Evolutionary conservation across 2,888 invertebrate genomes (phyloP), one percentile per base, ranked within the genome.

Genomic region (Cerastis leucographa): DNA sequence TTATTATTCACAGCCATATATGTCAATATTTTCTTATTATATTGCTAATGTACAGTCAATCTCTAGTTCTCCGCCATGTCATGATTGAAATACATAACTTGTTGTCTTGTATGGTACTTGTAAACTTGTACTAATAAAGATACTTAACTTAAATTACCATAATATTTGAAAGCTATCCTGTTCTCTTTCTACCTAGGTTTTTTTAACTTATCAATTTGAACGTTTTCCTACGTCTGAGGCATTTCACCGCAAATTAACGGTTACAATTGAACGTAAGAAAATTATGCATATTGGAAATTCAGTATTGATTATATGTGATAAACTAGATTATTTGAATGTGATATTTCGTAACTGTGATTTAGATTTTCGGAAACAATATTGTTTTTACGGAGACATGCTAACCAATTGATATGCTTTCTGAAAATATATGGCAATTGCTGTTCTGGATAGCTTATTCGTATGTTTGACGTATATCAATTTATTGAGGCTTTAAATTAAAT

Each of bases 281-380:
- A 67, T 25, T 3, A 12, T 14, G 14, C 7, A 6, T 22, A 42
- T 42, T 29, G 68, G 2, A 68, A 40, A 29, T 6, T 14, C 22
- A 62, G 71, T 64, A 71, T 71, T 71, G n/a, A 19, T 49, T 40
- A 64, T 12, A 17, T 44, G 69, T 76, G 61, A 68, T 51, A 51
- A 35, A 42, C 46, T 49, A 12, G 5, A 29, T 29, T 51, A 35
- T n/a, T 1, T 49, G 35, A 2, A 51, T 25, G 12, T 40, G 40
- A n/a, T 14, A 2, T 51, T 64, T 54, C 54, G 14, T 35, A 46
- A 25, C 51, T 76, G 51, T 77, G 44, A 77, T 62, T 40, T 25
- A 11, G 0, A 5, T 49, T 40, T 49, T 46, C 2, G 1, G 12
- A 19, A 66, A 35, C 12, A 0, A 17, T n/a, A 12, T 22, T 67